phyloP scores from a whole-genome alignment of 2,888 invertebrate species.

The Dynastes maya region DNA sequence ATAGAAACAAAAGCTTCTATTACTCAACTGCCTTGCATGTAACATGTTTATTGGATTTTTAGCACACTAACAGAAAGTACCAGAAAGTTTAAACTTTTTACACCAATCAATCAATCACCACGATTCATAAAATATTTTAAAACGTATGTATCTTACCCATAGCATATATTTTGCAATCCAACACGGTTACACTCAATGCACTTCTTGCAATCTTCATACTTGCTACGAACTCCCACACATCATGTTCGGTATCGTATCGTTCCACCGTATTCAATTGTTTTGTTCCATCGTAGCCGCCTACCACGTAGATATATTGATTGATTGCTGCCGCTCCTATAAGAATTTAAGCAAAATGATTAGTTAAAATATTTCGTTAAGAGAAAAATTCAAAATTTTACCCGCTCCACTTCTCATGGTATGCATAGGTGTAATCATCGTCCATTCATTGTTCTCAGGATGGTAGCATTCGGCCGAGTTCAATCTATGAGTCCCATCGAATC shows the following conservation, averaged over 20 bases:
- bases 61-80: too few relatives aligned
- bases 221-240: slow-evolving; percentile 85
- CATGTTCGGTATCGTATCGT: slow-evolving; percentile 87
- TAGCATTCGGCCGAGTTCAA: slow-evolving; percentile 90
- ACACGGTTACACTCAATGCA: slow-evolving; percentile 89
- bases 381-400: slow-evolving; percentile 72
- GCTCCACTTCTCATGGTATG: slow-evolving; percentile 87
- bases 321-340: slow-evolving; percentile 83
- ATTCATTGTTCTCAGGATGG: slow-evolving; percentile 93
- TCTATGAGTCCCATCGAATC: slow-evolving; percentile 88
- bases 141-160: slow-evolving; percentile 76
- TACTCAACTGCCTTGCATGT: too few relatives aligned
- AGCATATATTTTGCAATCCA: slow-evolving; percentile 91
- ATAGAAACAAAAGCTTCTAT: too few relatives aligned
- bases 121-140: too few relatives aligned
- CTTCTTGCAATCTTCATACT: slow-evolving; percentile 87
- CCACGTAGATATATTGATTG: slow-evolving; percentile 91
- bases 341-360: background rate
- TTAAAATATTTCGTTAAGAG: background rate
- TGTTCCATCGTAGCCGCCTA: slow-evolving; percentile 94
- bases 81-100: too few relatives aligned
- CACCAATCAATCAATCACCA: too few relatives aligned
- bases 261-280: slow-evolving; percentile 89
- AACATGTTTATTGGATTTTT: too few relatives aligned
- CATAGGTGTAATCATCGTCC: slow-evolving; percentile 89